phyloP scores from a whole-genome alignment of 2,797 vertebrate species.

The Mionectes olivaceus region DNA sequence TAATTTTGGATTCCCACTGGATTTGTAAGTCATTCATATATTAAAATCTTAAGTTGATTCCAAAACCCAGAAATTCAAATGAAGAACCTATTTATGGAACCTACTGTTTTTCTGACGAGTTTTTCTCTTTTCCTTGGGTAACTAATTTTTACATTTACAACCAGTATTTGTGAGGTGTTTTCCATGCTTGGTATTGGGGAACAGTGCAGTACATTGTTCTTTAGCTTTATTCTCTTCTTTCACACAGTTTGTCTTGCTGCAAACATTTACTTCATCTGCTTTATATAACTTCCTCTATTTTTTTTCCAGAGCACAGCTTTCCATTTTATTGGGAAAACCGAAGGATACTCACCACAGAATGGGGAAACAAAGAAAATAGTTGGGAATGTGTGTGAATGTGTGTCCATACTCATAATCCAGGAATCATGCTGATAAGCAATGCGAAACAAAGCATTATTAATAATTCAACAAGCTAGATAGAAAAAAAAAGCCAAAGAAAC shows the following conservation, averaged over 20 bases:
- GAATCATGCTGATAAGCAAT: slow-evolving; percentile 31
- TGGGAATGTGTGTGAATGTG: neutral
- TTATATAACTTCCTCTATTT: neutral
- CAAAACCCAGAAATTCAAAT: slow-evolving; percentile 18
- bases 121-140: neutral
- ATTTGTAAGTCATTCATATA: slow-evolving; percentile 17
- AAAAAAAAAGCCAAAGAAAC: neutral
- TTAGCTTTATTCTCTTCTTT: neutral
- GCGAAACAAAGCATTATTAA: slow-evolving; percentile 60
- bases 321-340: neutral
- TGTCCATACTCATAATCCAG: slow-evolving; percentile 4
- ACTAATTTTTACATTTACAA: neutral
- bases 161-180: neutral
- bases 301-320: neutral
- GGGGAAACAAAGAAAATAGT: slow-evolving; percentile 24
- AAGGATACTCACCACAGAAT: neutral
- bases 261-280: neutral
- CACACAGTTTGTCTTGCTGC: neutral
- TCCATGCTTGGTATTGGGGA: neutral
- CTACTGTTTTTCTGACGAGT: neutral
- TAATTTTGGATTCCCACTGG: neutral
- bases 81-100: neutral
- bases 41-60: slow-evolving; percentile 1
- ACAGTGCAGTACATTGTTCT: neutral
- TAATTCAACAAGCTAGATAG: slow-evolving; percentile 37